Evolutionary conservation across 2,113 vertebrate species (phyloP).

Genomic region (Tretioscincus oriximinensis): DNA sequence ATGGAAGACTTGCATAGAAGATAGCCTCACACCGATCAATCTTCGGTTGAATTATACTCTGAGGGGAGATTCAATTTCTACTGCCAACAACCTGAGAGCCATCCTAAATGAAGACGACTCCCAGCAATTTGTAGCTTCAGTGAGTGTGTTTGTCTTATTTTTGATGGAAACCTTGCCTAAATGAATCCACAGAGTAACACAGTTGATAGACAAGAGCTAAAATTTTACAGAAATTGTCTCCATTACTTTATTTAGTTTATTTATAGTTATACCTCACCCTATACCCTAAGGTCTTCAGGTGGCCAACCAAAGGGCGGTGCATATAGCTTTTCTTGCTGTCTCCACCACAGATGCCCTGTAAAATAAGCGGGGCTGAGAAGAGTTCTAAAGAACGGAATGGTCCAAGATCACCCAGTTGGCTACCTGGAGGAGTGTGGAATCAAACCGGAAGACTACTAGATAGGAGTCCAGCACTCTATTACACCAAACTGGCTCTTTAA

Average conservation of each 20-base stretch:
- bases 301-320: no score
- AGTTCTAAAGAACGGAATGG: no score
- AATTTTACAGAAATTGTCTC: not conserved
- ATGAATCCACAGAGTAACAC: not conserved
- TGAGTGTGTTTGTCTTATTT: not conserved
- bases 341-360: no score
- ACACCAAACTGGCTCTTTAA: no score
- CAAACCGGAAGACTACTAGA: no score
- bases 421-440: no score
- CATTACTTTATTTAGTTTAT: not conserved
- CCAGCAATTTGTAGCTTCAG: not conserved
- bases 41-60: constrained; percentile 54
- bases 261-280: no score
- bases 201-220: not conserved
- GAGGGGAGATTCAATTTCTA: constrained; percentile 1
- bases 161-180: not conserved
- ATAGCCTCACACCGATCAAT: constrained; percentile 51
- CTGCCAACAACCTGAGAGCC: constrained; percentile 30
- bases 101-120: constrained; percentile 33
- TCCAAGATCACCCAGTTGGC: no score
- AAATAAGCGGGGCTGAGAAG: not conserved
- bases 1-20: constrained; percentile 54
- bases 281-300: no score
- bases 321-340: no score
- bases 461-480: no score